Percentiles rank a stretch among this genome's conserved stretches.
phyloP scores from a whole-genome alignment of 1,140 invertebrate species.

The Hetaerina americana region DNA sequence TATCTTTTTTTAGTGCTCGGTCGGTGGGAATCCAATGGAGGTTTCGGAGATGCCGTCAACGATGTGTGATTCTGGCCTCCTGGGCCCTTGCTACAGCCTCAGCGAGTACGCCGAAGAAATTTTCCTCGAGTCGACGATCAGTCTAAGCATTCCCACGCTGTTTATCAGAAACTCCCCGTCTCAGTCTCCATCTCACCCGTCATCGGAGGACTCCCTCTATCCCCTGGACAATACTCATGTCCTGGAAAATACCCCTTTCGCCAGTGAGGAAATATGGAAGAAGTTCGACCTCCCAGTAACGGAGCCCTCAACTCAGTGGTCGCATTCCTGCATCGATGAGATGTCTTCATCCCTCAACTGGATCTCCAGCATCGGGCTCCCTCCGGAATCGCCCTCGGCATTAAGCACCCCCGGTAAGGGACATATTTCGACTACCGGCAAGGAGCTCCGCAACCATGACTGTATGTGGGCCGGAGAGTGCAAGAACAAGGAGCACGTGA shows the following conservation, averaged over 20 bases:
- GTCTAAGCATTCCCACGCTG: not conserved
- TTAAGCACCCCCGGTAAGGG: constrained; percentile 13
- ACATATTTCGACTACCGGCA: constrained; percentile 18
- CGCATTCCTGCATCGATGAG: not conserved
- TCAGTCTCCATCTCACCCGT: not conserved
- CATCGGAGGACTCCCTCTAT: not conserved
- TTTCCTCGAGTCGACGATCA: not conserved
- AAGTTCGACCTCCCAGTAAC: constrained; percentile 33
- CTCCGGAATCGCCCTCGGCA: constrained; percentile 19
- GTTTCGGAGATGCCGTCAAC: not conserved
- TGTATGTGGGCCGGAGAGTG: constrained; percentile 54
- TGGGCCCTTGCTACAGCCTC: not conserved
- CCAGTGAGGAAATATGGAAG: constrained; percentile 37
- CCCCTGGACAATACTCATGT: not conserved
- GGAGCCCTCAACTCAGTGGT: not conserved
- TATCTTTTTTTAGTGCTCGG: too few relatives aligned
- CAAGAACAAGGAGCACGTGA: constrained; percentile 1
- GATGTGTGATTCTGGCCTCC: not conserved
- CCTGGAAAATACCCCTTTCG: not conserved
- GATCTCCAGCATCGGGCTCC: constrained; percentile 23
- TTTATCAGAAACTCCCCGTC: too few relatives aligned
- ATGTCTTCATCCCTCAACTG: not conserved
- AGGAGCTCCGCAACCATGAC: constrained; percentile 40
- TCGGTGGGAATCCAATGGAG: too few relatives aligned
- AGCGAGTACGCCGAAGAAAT: not conserved